Evolutionary conservation across 1,140 invertebrate genomes (phyloP), one percentile per base, ranked within the genome.

Genomic region (Cylas formicarius): DNA sequence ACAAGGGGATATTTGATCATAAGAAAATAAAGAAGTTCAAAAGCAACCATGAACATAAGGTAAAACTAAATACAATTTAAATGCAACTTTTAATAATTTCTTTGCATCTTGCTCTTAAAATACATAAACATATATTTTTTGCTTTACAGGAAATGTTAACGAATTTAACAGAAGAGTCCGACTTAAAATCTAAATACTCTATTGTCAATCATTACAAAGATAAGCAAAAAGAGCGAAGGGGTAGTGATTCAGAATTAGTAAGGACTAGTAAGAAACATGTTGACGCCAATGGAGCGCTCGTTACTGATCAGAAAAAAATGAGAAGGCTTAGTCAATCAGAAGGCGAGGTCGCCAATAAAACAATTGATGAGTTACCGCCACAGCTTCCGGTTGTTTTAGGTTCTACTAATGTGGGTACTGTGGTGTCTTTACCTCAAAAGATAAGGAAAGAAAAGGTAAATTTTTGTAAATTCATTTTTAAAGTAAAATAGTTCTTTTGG

Each of bases 381-480:
- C 36, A 28, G 32, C 47, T 50, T 20, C 62, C 73, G 55, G 68
- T 69, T 48, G 67, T 71, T 14, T 64, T 76, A 35, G 77, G 77
- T 23, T 80, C 77, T 13, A 80, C 77, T 16, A 79, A 80, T 65
- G 69, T 75, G 44, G 78, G 78, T 26, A 80, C 77, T 2, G 66
- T 78, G 48, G 60, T 69, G 19, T 52, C 48, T 16, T 49, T 50
- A 34, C 61, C 70, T 60, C 60, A 60, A 44, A 62, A 60, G 50
- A 44, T 52, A 16, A 39, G 59, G 32, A 68, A 65, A 44, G 58
- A 62, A n/a, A 65, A 63, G 43, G 47, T 48, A 39, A 22, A 14
- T 9, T 35, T 6, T 32, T 6, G 7, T 32, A 7, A 13, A 13
- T 32, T 13, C 8, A 32, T 17, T 41, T 41, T 31, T 21, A 9